Conservation (phyloP, 92 coral and sea anemone genomes). For the Palythoa grandis region DNA sequence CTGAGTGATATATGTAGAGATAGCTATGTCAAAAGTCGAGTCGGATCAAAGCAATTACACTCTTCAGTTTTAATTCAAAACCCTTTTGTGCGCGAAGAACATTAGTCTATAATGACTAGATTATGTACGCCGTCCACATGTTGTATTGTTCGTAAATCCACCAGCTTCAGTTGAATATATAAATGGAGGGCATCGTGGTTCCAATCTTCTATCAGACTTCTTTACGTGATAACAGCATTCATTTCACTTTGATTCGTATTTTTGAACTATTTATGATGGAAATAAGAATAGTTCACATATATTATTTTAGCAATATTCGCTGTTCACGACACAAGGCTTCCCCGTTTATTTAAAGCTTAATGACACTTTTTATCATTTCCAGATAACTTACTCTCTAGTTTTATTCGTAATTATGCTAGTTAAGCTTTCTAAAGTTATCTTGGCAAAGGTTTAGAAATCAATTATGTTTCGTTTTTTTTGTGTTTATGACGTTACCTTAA, state of each 20-base stretch:
- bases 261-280: neutral
- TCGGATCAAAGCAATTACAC: neutral
- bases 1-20: neutral
- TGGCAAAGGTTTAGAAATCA: neutral
- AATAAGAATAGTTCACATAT: too few species aligned
- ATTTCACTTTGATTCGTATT: too few species aligned
- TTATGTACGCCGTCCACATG: conserved; percentile 3
- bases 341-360: neutral
- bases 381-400: neutral
- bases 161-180: conserved; percentile 5
- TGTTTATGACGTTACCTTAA: neutral
- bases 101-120: neutral
- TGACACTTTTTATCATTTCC: neutral
- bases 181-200: neutral
- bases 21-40: neutral
- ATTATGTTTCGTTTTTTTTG: neutral
- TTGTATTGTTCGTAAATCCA: conserved; percentile 14
- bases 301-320: too few species aligned
- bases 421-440: neutral
- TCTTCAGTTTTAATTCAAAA: neutral
- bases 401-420: neutral
- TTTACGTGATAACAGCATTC: too few species aligned
- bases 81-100: neutral
- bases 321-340: neutral
- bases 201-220: neutral